Base-by-base conservation (phyloP, 2,888 invertebrate genomes). In the Melanophora roralis region DNA sequence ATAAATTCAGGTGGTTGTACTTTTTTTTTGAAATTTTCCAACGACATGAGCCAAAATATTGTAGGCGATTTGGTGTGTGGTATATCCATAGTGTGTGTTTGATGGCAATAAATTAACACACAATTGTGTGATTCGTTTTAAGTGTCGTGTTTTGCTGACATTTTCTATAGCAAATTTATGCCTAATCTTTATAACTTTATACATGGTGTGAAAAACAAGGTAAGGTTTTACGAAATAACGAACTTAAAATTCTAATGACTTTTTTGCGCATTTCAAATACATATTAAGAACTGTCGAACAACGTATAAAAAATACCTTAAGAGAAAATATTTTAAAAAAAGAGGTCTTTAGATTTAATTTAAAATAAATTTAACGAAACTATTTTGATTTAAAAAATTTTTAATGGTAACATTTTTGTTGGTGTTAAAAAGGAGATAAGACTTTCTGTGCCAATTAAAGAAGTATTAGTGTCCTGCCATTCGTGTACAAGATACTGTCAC, bases 1-100 rank as follows among this genome's bases (percentile, higher is more conserved):
- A 80, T 59, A 72, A 80, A 80, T 76, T 75, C 79, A 76, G 71
- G 76, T 80, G 65, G 71, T 47, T 55, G 14, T 11, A 12, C 21
- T n/a, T 38, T 7, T 47, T n/a, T 64, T 8, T 43, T 23, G n/a
- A n/a, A n/a, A 36, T 57, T 73, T 49, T 47, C 12, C 12, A 4
- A 47, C 57, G 1, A 59, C 49, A 40, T 45, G 45, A 62, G 23
- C 16, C n/a, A 55, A 72, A 45, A 64, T 40, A 4, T 23, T 27
- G 65, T 59, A 51, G 65, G 16, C 16, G 34, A 45, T 19, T 38
- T 59, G 47, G 1, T 19, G 12, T 60, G 60, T 47, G 14, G 53
- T 14, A 53, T 2, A 16, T 45, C n/a, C n/a, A n/a, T n/a, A n/a
- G n/a, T 2, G 23, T 43, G n/a, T 49, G 45, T 32, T 60, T 53